Base-by-base conservation (phyloP, 1,140 invertebrate species). In the Penaeus vannamei region DNA sequence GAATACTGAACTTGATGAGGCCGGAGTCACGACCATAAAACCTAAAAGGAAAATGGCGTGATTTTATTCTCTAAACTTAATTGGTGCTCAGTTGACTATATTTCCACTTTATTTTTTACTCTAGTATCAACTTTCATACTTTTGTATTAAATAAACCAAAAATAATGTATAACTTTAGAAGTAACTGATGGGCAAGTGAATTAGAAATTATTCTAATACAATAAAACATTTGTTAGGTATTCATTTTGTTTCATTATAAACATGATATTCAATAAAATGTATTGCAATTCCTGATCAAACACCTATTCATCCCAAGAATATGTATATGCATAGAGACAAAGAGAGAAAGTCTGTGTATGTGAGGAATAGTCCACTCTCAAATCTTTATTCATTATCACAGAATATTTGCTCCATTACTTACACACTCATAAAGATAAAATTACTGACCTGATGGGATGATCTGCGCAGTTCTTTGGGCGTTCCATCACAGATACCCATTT, bases 401-500 rank as follows among this genome's bases (percentile, higher is more conserved):
- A 42, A 42, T 42, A 42, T 42, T 42, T 5, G 36, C 36, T 42
- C 36, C 36, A 42, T 42, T 42, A 42, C 36, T 42, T 42, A 42
- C 53, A 53, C 0, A 10, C 42, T 53, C 53, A 53, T 14, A 12
- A 53, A 53, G 53, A 86, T 36, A 42, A 59, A 36, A 59, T 59
- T 80, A 62, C 86, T 92, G 94, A 97, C 96, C 97, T 95, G 89
- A 98, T 98, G 4, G 97, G 97, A 94, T 98, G 96, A 94, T 98
- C 98, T 29, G 97, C 97, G 93, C 97, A 98, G 76, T 96, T 96
- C 94, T 99, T 99, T 0, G 98, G 98, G 88, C 98, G 94, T 93
- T 99, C 98, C 95, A 99, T 96, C 77, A 97, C 96, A 2, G 98
- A 98, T 0, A 99, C 96, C 96, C 97, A 98, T 93, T 98, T 98